Conservation (phyloP, 1,140 invertebrate species). For the Diabrotica virgifera region DNA sequence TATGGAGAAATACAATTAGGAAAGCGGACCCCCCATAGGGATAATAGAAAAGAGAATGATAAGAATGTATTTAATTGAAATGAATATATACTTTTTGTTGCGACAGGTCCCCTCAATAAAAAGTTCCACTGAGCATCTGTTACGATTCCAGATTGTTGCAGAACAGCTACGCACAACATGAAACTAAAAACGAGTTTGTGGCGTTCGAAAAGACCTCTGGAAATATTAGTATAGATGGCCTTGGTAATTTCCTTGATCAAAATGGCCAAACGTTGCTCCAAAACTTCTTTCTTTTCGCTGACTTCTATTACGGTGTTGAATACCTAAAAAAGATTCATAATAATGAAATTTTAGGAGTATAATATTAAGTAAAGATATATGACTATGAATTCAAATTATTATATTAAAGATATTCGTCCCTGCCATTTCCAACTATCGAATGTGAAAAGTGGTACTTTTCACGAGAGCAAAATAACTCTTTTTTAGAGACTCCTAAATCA, state of each 20-base stretch:
- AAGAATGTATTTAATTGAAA: constrained; percentile 55
- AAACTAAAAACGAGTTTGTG: constrained; percentile 90
- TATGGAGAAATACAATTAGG: too few relatives aligned
- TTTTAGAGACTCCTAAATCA: too few relatives aligned
- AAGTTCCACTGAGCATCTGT: constrained; percentile 66
- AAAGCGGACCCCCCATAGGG: too few relatives aligned
- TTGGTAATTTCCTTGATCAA: constrained; percentile 75
- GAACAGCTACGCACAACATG: constrained; percentile 73
- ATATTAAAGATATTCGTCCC: too few relatives aligned
- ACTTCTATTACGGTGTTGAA: constrained; percentile 73
- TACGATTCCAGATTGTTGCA: constrained; percentile 59
- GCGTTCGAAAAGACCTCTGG: constrained; percentile 83
- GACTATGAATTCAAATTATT: too few relatives aligned
- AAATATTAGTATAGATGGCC: constrained; percentile 82
- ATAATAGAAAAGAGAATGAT: too few relatives aligned
- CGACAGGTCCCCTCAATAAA: constrained; percentile 66
- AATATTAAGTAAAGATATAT: too few relatives aligned
- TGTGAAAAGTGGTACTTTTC: too few relatives aligned
- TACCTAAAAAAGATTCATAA: constrained; percentile 53
- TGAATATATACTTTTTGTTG: constrained; percentile 44
- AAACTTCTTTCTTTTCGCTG: constrained; percentile 62
- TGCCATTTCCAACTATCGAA: too few relatives aligned
- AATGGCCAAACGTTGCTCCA: constrained; percentile 62
- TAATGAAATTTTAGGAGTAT: too few relatives aligned
- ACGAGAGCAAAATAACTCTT: too few relatives aligned